Conservation (phyloP, 1,140 invertebrate genomes). For the Teleopsis dalmanni region DNA sequence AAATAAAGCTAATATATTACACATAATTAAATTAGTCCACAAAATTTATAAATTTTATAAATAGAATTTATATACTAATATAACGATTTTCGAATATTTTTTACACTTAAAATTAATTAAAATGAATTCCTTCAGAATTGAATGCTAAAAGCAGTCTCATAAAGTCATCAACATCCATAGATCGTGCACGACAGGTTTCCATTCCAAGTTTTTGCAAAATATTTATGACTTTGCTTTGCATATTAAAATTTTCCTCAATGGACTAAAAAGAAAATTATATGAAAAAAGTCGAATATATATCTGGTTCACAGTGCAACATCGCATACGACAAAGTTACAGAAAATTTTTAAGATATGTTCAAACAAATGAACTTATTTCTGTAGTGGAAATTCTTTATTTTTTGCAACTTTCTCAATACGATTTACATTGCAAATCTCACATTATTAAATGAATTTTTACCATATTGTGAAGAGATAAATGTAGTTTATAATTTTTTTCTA, state of each 20-base stretch:
- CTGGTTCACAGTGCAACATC: no score
- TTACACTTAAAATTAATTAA: slow-evolving; percentile 51
- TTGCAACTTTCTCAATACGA: not conserved
- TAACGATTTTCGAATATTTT: slow-evolving; percentile 26
- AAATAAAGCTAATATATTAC: no score
- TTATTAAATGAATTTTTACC: slow-evolving; percentile 50
- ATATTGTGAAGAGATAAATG: slow-evolving; percentile 82
- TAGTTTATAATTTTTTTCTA: slow-evolving; percentile 89
- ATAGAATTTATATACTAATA: not conserved
- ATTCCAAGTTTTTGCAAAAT: slow-evolving; percentile 62
- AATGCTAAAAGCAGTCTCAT: slow-evolving; percentile 78
- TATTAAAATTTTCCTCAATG: slow-evolving; percentile 72
- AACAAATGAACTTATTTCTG: no score
- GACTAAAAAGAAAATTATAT: slow-evolving; percentile 51
- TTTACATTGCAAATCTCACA: not conserved
- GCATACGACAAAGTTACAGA: no score
- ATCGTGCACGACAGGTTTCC: slow-evolving; percentile 76
- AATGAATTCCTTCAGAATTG: slow-evolving; percentile 85
- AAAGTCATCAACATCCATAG: slow-evolving; percentile 97
- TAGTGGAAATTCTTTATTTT: no score
- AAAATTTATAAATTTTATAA: not conserved
- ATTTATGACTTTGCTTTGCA: slow-evolving; percentile 74
- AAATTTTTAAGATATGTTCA: slow-evolving; percentile 27
- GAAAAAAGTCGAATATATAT: no score
- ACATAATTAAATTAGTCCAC: no score